phyloP scores from a whole-genome alignment of 2,797 vertebrate species.

The Geotrypetes seraphini region DNA sequence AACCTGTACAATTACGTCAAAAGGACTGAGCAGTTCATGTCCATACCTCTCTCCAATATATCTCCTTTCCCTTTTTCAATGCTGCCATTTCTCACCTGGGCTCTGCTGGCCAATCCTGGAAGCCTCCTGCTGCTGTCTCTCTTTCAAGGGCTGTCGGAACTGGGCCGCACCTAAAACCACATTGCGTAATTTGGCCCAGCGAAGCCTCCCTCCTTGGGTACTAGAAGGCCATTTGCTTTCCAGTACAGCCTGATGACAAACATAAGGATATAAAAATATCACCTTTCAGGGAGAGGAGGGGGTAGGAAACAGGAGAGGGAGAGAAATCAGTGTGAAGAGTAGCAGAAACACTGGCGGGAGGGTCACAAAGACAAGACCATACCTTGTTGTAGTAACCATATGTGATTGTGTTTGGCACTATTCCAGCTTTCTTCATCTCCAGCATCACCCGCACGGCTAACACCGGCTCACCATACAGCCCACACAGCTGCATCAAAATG shows the following conservation, averaged over 20 bases:
- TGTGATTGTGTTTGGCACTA: slow-evolving; percentile 88
- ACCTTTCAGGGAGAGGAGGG: no score
- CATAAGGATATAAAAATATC: no score
- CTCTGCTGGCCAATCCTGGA: background rate
- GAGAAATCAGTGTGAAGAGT: no score
- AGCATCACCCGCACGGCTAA: slow-evolving; percentile 82
- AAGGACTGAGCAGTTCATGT: no score
- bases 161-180: slow-evolving; percentile 81
- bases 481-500: slow-evolving; percentile 90
- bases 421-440: slow-evolving; percentile 88
- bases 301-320: no score
- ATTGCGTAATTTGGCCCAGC: slow-evolving; percentile 87
- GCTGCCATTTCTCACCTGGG: background rate
- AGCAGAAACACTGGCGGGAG: no score
- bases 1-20: no score
- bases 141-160: slow-evolving; percentile 77
- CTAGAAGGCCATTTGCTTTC: slow-evolving; percentile 92
- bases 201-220: slow-evolving; percentile 75
- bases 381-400: slow-evolving; percentile 97
- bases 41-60: no score
- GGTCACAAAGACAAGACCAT: slow-evolving; percentile 57
- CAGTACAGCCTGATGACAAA: slow-evolving; percentile 67
- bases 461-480: slow-evolving; percentile 85
- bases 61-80: no score
- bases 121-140: slow-evolving; percentile 34